These are phyloP conservation scores for Dinomys branickii DNA, from an alignment of 2,113 vertebrate genomes.

Conservation along the genomic window DNA sequence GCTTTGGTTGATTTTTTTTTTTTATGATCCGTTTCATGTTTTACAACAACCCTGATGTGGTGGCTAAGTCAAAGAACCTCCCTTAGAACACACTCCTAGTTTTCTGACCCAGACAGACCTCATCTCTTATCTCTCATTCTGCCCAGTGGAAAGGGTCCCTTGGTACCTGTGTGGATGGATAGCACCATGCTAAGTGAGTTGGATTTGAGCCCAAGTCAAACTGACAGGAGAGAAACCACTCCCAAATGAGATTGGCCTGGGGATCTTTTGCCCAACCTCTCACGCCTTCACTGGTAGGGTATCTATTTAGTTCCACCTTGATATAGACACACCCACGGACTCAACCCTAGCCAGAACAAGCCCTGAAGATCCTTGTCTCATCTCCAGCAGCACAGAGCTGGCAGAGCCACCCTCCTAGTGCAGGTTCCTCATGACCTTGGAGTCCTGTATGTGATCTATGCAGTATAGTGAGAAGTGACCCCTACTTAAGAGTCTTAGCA, in stretches of 20 bases:
- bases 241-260: neutral
- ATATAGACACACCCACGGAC: neutral
- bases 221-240: neutral
- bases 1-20: neutral
- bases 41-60: neutral
- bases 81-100: neutral
- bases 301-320: neutral
- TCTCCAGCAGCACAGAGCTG: fast-evolving
- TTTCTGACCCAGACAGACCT: neutral
- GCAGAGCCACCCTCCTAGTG: fast-evolving
- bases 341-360: neutral
- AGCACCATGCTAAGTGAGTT: slow-evolving; percentile 69
- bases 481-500: neutral
- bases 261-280: neutral
- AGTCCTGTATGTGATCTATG: fast-evolving
- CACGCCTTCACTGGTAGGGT: neutral
- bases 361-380: neutral
- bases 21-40: neutral
- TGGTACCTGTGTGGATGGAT: slow-evolving; percentile 38
- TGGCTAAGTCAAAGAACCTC: neutral
- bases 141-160: neutral
- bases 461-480: fast-evolving
- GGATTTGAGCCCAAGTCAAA: slow-evolving; percentile 62
- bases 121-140: neutral
- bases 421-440: fast-evolving